These are phyloP conservation scores for Meiosimyza decipiens DNA, from an alignment of 2,888 invertebrate genomes.

Conservation along the genomic window DNA sequence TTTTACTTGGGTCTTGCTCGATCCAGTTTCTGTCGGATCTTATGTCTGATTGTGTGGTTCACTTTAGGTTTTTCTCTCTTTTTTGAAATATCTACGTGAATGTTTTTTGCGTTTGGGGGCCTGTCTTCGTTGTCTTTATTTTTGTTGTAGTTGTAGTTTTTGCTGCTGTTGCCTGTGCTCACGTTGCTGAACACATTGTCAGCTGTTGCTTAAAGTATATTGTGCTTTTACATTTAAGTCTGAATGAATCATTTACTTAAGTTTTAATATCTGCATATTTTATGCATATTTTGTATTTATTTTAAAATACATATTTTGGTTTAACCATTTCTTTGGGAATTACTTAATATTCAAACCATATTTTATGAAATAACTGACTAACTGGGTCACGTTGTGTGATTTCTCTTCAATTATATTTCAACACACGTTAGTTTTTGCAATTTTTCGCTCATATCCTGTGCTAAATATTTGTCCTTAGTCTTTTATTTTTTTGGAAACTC, in stretches of 20 bases:
- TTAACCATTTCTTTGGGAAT: neutral
- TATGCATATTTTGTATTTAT: neutral
- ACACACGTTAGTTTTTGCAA: neutral
- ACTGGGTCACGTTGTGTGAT: conserved; percentile 6
- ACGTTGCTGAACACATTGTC: too few relatives aligned
- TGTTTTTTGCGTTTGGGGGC: neutral
- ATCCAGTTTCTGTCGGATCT: too few relatives aligned
- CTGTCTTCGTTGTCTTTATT: neutral
- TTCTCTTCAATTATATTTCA: neutral
- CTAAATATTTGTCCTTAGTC: neutral
- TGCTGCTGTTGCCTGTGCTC: neutral
- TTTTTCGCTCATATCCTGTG: neutral
- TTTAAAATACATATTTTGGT: neutral
- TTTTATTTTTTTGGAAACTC: neutral
- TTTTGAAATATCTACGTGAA: neutral
- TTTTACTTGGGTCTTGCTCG: too few relatives aligned
- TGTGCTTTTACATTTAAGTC: neutral
- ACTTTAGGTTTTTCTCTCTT: neutral
- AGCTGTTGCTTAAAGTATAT: too few relatives aligned
- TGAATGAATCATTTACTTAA: neutral
- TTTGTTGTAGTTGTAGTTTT: neutral
- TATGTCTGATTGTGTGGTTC: neutral
- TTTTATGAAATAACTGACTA: neutral
- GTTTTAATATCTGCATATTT: neutral
- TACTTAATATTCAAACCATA: neutral